Conservation (phyloP, 2,797 vertebrate species). For the Galagoides demidoff region DNA sequence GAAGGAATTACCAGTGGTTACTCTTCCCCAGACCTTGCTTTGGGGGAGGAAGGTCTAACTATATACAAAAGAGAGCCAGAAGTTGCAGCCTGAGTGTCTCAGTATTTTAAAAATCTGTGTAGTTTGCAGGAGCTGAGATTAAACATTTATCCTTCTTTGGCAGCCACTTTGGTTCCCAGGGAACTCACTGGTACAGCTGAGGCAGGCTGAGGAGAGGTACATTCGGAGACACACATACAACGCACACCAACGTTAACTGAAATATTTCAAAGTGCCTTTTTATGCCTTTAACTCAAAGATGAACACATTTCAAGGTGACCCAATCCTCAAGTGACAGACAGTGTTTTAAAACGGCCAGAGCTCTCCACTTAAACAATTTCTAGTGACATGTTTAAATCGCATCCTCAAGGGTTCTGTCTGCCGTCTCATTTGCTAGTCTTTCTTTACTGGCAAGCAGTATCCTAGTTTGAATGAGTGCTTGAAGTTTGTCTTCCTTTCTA, state of each 20-base stretch:
- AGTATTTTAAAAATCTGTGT: constrained; percentile 46
- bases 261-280: constrained; percentile 76
- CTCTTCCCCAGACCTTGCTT: constrained; percentile 46
- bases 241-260: constrained; percentile 67
- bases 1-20: constrained; percentile 57
- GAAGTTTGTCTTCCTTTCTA: constrained; percentile 62
- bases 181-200: background rate
- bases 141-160: constrained; percentile 70
- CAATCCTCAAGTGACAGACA: constrained; percentile 75
- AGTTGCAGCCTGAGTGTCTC: constrained; percentile 85
- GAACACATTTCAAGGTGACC: constrained; percentile 81
- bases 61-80: constrained; percentile 74
- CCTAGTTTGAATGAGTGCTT: constrained; percentile 62
- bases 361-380: constrained; percentile 80
- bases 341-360: constrained; percentile 76
- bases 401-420: constrained; percentile 62
- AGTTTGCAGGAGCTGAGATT: constrained; percentile 64
- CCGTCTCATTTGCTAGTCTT: constrained; percentile 61
- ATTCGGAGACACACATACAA: background rate
- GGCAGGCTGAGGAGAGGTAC: constrained; percentile 31
- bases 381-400: constrained; percentile 66
- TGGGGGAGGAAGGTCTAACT: constrained; percentile 22
- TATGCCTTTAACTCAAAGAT: constrained; percentile 77
- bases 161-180: constrained; percentile 66
- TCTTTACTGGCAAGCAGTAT: constrained; percentile 50